These are phyloP conservation scores for Sceloporus tristichus DNA, from an alignment of 2,113 vertebrate genomes.

Conservation along the genomic window DNA sequence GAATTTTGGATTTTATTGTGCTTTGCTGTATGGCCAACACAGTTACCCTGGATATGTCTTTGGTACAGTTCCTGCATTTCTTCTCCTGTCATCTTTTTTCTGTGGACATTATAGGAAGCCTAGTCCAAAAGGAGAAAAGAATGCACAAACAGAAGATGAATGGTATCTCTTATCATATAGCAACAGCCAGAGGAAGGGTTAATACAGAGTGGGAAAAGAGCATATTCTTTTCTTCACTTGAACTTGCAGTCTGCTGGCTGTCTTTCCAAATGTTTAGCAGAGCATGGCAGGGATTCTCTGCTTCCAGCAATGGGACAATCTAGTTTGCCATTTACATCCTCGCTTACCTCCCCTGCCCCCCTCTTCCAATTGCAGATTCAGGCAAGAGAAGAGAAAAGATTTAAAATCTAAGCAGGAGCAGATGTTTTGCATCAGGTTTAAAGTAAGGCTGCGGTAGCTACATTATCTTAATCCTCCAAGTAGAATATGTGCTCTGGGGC, in stretches of 20 bases:
- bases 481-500: conserved; percentile 39
- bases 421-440: conserved; percentile 56
- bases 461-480: conserved; percentile 37
- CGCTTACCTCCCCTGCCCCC: conserved; percentile 21
- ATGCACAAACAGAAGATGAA: not conserved
- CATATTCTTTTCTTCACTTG: not conserved
- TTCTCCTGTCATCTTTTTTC: not conserved
- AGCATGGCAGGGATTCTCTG: conserved; percentile 45
- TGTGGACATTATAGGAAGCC: not conserved
- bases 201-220: not conserved
- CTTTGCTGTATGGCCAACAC: too few species aligned
- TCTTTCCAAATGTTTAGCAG: conserved; percentile 28
- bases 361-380: not conserved
- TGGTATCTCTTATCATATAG: not conserved
- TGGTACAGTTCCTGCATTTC: not conserved
- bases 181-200: not conserved
- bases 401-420: conserved; percentile 39
- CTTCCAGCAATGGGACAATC: not conserved
- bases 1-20: too few species aligned
- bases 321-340: conserved; percentile 17
- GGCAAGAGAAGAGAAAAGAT: conserved; percentile 24
- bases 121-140: not conserved
- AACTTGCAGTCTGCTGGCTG: conserved; percentile 5
- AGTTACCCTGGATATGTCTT: not conserved
- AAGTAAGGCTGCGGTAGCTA: conserved; percentile 26